phyloP scores from a whole-genome alignment of 2,113 vertebrate species.

The Charadrius vociferus region DNA sequence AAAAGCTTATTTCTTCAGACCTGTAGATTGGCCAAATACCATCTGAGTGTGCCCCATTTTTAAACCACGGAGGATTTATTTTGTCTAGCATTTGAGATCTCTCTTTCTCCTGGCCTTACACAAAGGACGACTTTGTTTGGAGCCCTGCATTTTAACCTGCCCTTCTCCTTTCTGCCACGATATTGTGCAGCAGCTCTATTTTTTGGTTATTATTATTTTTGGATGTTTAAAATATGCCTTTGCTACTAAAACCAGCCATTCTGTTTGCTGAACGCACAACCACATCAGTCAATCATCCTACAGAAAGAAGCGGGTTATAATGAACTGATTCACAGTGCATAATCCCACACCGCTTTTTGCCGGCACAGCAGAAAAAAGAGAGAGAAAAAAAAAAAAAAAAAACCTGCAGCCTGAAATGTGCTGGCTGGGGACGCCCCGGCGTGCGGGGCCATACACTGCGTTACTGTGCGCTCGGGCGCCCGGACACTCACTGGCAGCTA shows the following conservation, averaged over 20 bases:
- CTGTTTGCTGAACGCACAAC: neutral
- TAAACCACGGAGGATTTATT: neutral
- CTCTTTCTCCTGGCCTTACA: neutral
- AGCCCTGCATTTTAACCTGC: neutral
- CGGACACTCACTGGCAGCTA: neutral
- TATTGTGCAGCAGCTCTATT: neutral
- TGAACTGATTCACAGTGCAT: neutral
- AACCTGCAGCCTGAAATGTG: neutral
- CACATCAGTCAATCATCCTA: neutral
- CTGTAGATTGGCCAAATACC: neutral
- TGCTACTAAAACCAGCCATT: neutral
- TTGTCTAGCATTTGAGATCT: neutral
- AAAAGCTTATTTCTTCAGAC: neutral
- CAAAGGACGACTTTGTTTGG: neutral
- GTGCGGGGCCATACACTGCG: neutral
- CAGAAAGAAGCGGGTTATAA: neutral
- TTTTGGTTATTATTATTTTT: neutral
- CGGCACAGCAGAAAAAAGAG: neutral
- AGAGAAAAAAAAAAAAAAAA: neutral
- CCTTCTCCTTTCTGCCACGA: neutral
- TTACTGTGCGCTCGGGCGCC: neutral
- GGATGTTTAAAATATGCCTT: neutral
- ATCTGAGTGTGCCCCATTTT: neutral
- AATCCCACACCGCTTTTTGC: neutral
- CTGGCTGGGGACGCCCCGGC: neutral